These are phyloP conservation scores for Elanoides forficatus DNA, from an alignment of 2,113 vertebrate genomes.

Conservation along the genomic window DNA sequence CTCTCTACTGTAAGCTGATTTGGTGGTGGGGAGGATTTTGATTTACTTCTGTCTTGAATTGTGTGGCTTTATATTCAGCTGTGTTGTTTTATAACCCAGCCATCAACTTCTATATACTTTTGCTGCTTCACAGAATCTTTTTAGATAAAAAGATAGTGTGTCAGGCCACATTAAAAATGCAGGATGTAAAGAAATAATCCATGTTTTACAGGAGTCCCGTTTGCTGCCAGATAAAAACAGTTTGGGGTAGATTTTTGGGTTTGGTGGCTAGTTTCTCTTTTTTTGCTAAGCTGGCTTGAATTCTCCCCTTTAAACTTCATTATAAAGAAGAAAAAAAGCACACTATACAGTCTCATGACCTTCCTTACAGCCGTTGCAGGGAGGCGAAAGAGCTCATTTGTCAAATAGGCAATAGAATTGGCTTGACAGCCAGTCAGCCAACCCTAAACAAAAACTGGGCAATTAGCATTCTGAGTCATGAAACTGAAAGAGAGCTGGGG, in stretches of 20 bases:
- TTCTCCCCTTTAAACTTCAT: background rate
- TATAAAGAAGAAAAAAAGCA: background rate
- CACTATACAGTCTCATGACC: background rate
- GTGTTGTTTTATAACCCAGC: background rate
- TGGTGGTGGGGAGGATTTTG: background rate
- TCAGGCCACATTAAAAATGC: background rate
- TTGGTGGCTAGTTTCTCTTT: background rate
- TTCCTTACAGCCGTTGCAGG: background rate
- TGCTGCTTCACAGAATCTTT: background rate
- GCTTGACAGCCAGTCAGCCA: slow-evolving; percentile 41
- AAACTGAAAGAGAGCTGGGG: background rate
- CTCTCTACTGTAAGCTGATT: background rate
- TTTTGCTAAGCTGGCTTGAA: background rate
- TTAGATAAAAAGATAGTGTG: background rate
- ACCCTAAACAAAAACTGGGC: slow-evolving; percentile 16
- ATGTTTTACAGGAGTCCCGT: background rate
- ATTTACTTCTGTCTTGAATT: background rate
- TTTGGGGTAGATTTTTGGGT: background rate
- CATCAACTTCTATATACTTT: background rate
- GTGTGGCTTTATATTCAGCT: background rate
- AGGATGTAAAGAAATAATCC: background rate
- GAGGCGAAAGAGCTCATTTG: slow-evolving; percentile 38
- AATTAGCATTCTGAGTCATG: slow-evolving; percentile 53
- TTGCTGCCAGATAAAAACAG: background rate
- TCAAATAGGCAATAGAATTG: slow-evolving; percentile 39